Conservation (phyloP, 2,888 invertebrate genomes). For the Campaea margaritaria region DNA sequence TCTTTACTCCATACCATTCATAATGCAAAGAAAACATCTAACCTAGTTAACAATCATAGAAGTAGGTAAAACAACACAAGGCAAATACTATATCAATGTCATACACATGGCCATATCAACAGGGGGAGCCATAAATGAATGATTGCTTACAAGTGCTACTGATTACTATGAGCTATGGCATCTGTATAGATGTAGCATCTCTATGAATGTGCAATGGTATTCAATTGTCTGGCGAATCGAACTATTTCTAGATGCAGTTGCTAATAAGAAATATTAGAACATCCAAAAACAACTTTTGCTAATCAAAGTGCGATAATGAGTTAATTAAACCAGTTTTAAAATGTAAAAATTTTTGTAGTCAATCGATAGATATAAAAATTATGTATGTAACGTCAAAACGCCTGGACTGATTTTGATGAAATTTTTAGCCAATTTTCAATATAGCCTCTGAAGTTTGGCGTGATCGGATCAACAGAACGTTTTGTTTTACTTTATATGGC, state of each 20-base stretch:
- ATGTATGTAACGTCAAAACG: no score
- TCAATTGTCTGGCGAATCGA: neutral
- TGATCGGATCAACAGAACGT: no score
- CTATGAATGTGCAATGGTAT: neutral
- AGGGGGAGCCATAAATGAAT: constrained; percentile 74
- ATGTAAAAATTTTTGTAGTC: no score
- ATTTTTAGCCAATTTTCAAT: no score
- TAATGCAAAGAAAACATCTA: neutral
- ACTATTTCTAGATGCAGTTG: neutral
- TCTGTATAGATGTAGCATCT: constrained; percentile 1
- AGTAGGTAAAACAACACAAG: constrained; percentile 39
- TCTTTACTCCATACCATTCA: neutral
- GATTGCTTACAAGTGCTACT: constrained; percentile 80
- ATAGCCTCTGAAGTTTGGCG: no score
- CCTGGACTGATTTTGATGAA: no score
- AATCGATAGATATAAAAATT: no score
- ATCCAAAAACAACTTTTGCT: no score
- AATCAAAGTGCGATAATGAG: no score
- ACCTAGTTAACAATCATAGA: constrained; percentile 1
- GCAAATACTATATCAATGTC: constrained; percentile 45
- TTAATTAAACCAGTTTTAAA: no score
- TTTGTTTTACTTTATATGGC: no score
- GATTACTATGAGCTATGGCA: constrained; percentile 51
- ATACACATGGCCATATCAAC: constrained; percentile 31
- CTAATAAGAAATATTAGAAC: no score